Evolutionary conservation across 2,113 vertebrate genomes (phyloP), one percentile per base, ranked within the genome.

Genomic region (Cephalopterus ornatus): DNA sequence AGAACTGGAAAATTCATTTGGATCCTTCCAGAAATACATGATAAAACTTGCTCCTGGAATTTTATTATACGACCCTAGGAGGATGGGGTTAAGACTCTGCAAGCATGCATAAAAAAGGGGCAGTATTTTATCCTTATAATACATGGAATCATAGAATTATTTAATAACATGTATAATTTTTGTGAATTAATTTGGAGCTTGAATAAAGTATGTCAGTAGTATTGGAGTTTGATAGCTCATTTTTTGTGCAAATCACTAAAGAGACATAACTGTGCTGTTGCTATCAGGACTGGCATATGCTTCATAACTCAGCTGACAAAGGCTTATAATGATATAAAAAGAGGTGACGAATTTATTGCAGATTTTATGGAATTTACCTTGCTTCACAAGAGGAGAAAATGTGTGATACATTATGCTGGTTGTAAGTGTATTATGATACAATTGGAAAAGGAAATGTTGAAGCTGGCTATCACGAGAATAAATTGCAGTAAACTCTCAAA

Each of bases 391-490:
- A 75, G 28, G 74, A 91, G 56, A 91, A 94, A 82, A 95, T 70
- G 77, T 86, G 79, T 80, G 35, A 65, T 79, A 82, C 32, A 44
- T 94, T 90, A 61, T 52, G 15, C 86, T 93, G 68, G 28, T 87
- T 88, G 39, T 81, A 86, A 88, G 22, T 90, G 27, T 88, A 65
- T 87, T 84, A 49, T 41, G 82, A 52, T 88, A 88, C 71, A 80
- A 35, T 33, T 84, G 77, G 82, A 88, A 94, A 86, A 93, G 73
- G 86, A 87, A 91, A 79, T 89, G 77, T 82, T 96, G 80, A 92
- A 81, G 37, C 61, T 89, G 91, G 78, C 61, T 94, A 63, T 85
- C 61, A 47, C 61, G 73, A 88, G 75, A 93, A 94, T 78, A 93
- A 91, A 90, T 91, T 91, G 52, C 66, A 63, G 41, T 89, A 75